Conservation (phyloP, 2,888 invertebrate genomes). For the Phyllotreta striolata region DNA sequence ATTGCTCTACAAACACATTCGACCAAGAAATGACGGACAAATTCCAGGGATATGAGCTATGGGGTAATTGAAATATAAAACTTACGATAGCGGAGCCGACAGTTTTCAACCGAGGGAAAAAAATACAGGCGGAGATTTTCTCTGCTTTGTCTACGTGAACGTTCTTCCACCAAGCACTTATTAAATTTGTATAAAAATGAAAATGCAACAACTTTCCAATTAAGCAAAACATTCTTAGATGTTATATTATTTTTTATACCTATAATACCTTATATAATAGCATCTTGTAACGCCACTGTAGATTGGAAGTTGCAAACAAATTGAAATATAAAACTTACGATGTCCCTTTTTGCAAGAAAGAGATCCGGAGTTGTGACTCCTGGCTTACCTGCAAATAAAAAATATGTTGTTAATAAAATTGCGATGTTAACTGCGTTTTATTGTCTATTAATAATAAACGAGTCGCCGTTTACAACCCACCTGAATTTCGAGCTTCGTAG, state of each 20-base stretch:
- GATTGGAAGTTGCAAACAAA: slow-evolving; percentile 7
- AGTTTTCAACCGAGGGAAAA: neutral
- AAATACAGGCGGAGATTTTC: neutral
- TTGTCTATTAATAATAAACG: slow-evolving; percentile 35
- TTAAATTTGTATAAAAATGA: too few relatives aligned
- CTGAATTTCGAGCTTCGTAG: slow-evolving; percentile 24
- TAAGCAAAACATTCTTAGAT: too few relatives aligned
- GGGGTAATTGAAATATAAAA: slow-evolving; percentile 42
- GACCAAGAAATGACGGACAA: slow-evolving; percentile 38
- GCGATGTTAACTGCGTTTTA: slow-evolving; percentile 32
- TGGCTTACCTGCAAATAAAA: slow-evolving; percentile 39
- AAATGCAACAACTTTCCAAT: too few relatives aligned
- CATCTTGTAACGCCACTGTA: neutral
- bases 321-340: slow-evolving; percentile 40
- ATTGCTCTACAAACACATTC: slow-evolving; percentile 43
- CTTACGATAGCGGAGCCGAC: slow-evolving; percentile 23
- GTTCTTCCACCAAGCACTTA: too few relatives aligned
- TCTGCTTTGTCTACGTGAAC: neutral
- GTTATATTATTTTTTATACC: too few relatives aligned
- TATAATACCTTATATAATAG: too few relatives aligned
- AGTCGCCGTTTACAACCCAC: slow-evolving; percentile 13
- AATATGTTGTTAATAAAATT: slow-evolving; percentile 36
- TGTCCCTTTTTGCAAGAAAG: slow-evolving; percentile 4
- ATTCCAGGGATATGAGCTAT: slow-evolving; percentile 38
- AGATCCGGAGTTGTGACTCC: neutral